Base-by-base conservation (phyloP, 2,888 invertebrate species). In the Panorpa germanica region DNA sequence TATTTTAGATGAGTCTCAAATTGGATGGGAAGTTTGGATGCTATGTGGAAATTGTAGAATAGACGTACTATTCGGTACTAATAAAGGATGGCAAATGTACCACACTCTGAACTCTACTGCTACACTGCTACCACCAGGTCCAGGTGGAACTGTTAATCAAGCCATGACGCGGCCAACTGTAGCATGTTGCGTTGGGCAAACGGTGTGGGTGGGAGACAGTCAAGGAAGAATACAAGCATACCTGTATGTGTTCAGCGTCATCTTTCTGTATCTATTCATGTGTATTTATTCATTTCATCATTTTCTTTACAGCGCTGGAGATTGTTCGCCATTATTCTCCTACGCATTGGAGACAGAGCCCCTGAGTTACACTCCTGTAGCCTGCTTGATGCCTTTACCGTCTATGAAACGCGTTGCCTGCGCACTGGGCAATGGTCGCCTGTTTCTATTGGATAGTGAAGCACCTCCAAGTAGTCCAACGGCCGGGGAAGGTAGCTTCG, bases 181-280 rank as follows among this genome's bases (percentile, higher is more conserved):
- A 1, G 61, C 77, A 46, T 83, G 82, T 45, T 68, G 74, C 9
- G 73, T 86, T 2, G 76, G 73, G 25, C 61, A 69, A 37, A 62
- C 65, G 25, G 64, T 93, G 40, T 95, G 93, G 93, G 68, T 90
- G 40, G 91, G 90, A 0, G 91, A 93, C 57, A 74, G 73, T 28
- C 61, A 68, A 2, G 90, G 88, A n/a, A 69, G 74, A 37, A 65
- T 95, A 35, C 76, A 80, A 40, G 76, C 85, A 1, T 90, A 81
- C 47, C 66, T 70, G 71, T 70, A 43, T 58, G 58, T 10, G 10
- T 33, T 25, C 11, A 19, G 16, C 15, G 18, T 10, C 28, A 3
- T 3, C 9, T 19, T 20, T 20, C 7, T 28, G 6, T 8, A 24
- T 25, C 14, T 24, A 20, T 26, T 32, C 10, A 21, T 38, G 10